Evolutionary conservation across 2,113 vertebrate species (phyloP).

Genomic region (Pampusana beccarii): DNA sequence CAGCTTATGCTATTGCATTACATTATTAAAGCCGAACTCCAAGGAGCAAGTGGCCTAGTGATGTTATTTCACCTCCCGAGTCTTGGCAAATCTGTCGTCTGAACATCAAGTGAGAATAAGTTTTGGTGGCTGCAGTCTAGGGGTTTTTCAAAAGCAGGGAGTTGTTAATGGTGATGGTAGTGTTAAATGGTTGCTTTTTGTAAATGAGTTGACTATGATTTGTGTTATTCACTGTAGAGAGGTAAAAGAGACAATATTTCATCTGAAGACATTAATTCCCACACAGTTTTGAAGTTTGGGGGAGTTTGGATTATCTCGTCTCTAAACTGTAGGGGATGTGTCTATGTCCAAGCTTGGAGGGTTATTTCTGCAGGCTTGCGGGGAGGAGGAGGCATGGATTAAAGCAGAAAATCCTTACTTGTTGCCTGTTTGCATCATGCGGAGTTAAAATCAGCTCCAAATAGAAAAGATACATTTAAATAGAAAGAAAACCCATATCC

Average conservation of each 20-base stretch:
- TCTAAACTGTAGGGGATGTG: not conserved
- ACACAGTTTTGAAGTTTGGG: not conserved
- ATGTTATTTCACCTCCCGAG: constrained; percentile 32
- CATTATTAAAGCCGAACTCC: constrained; percentile 31
- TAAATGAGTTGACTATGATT: not conserved
- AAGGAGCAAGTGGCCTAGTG: constrained; percentile 5
- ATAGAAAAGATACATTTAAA: constrained; percentile 16
- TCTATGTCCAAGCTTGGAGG: not conserved
- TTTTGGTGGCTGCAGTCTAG: not conserved
- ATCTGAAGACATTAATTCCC: not conserved
- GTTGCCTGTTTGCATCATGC: not conserved
- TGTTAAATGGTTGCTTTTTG: not conserved
- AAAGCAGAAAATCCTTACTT: not conserved
- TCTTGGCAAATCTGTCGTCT: constrained; percentile 32
- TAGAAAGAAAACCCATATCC: constrained; percentile 64
- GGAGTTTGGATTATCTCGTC: not conserved
- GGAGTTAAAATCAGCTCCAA: constrained; percentile 8
- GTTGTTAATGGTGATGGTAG: not conserved
- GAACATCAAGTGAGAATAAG: constrained; percentile 6
- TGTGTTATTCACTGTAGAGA: not conserved
- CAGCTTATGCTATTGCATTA: not conserved
- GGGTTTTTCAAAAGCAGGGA: not conserved
- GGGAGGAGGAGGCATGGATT: not conserved
- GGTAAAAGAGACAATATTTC: not conserved
- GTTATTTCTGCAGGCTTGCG: not conserved